Evolutionary conservation across 2,888 invertebrate genomes (phyloP).

Genomic region (Mythimna impura): DNA sequence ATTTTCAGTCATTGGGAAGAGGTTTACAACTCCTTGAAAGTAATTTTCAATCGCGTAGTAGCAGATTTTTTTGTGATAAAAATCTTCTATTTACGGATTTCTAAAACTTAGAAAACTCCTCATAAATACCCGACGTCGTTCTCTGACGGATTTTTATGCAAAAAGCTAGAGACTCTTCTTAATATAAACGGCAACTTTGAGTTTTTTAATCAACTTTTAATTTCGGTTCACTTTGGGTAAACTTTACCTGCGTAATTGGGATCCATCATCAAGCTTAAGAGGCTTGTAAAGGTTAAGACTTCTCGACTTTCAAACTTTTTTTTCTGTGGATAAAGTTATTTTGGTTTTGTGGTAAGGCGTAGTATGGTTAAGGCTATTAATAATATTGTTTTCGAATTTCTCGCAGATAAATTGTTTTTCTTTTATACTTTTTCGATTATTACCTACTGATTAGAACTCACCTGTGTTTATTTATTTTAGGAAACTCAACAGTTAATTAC

Average conservation of each 20-base stretch:
- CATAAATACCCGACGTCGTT: conserved; percentile 29
- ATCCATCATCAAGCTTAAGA: conserved; percentile 45
- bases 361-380: not conserved
- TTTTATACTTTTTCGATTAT: too few species aligned
- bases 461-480: too few species aligned
- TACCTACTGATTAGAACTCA: too few species aligned
- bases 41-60: not conserved
- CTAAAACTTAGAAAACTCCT: not conserved
- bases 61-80: not conserved
- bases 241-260: conserved; percentile 47
- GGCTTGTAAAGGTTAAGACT: conserved; percentile 43
- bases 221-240: conserved; percentile 47
- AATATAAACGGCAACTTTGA: conserved; percentile 48
- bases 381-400: not conserved
- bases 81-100: not conserved
- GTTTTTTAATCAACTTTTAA: conserved; percentile 61
- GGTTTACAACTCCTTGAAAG: not conserved
- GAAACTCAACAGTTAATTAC: too few species aligned
- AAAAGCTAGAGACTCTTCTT: conserved; percentile 21
- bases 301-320: conserved; percentile 31
- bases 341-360: not conserved
- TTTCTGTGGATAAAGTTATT: conserved; percentile 9
- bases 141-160: conserved; percentile 34
- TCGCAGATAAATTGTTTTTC: too few species aligned
- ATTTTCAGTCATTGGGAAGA: not conserved